Conservation (phyloP, 2,888 invertebrate genomes). For the Hydrotaea diabolus region DNA sequence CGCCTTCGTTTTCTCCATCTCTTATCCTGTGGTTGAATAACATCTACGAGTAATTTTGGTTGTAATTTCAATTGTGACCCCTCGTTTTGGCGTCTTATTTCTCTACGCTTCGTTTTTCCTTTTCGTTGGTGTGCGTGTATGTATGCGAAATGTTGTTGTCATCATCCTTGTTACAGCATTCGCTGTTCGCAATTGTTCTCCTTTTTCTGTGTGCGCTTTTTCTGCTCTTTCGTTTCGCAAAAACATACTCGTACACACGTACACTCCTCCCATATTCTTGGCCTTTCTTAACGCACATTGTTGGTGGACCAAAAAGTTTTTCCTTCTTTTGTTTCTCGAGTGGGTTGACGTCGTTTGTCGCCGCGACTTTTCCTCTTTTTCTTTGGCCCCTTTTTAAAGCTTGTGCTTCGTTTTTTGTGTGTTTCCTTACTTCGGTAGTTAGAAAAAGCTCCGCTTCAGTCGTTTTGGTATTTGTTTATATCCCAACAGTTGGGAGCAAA, state of each 20-base stretch:
- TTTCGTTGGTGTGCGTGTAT: background rate
- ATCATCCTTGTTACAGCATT: background rate
- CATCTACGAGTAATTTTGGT: slow-evolving; percentile 2
- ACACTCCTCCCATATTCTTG: background rate
- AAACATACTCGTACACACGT: background rate
- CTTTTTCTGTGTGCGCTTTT: background rate
- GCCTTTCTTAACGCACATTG: slow-evolving; percentile 1
- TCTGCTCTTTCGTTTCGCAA: background rate
- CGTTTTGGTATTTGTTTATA: background rate
- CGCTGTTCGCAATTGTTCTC: too few species aligned
- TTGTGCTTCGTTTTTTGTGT: too few species aligned
- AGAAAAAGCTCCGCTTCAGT: background rate
- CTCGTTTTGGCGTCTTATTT: background rate
- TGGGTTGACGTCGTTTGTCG: background rate
- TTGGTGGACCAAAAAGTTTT: background rate
- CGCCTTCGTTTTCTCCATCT: background rate
- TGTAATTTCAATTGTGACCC: background rate
- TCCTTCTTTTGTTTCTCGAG: background rate
- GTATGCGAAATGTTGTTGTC: background rate
- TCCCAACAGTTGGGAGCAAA: background rate
- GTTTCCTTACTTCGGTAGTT: background rate
- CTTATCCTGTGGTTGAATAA: background rate
- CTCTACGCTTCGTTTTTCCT: background rate
- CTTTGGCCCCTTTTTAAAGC: background rate
- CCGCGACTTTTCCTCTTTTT: background rate